Evolutionary conservation across 1,140 invertebrate genomes (phyloP), one percentile per base, ranked within the genome.

Genomic region (Thrips palmi): DNA sequence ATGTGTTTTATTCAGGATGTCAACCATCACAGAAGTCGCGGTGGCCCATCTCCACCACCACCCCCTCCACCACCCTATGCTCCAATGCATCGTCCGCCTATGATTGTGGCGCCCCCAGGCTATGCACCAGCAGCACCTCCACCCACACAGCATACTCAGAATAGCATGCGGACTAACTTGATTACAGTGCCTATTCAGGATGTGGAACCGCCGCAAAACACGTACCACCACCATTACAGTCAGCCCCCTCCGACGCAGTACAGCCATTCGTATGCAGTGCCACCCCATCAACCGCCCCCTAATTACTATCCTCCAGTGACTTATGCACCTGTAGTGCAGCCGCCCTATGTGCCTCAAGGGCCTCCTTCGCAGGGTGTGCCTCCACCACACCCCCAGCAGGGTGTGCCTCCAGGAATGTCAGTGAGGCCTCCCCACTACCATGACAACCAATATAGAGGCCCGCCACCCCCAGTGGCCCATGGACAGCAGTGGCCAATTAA

Each of bases 161-260:
- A n/a, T n/a, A n/a, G n/a, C n/a, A 37, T 37, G 40, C 2, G 34
- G 6, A 42, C 40, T 2, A 42, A 42, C 28, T 23, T 42, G 3
- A 42, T 42, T 22, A 42, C 40, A 4, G 40, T 42, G 4, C 40
- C 37, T 18, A 42, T 42, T 4, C 40, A 42, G 11, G 33, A 34
- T 11, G 32, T 39, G 37, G 37, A 39, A 31, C 12, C 24, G 12
- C 27, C 37, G 3, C 37, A 27, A 2, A n/a, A 27, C 14, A 30
- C 37, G 8, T 39, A 22, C 37, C 23, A 39, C 19, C 37, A 39
- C 19, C 37, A 28, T 8, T 34, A 17, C 37, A 42, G 12, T 20
- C 33, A 11, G n/a, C n/a, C n/a, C n/a, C n/a, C n/a, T n/a, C n/a
- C n/a, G n/a, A n/a, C n/a, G n/a, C n/a, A n/a, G n/a, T n/a, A n/a